Base-by-base conservation (phyloP, 1,140 invertebrate genomes). In the Procambarus virginalis region DNA sequence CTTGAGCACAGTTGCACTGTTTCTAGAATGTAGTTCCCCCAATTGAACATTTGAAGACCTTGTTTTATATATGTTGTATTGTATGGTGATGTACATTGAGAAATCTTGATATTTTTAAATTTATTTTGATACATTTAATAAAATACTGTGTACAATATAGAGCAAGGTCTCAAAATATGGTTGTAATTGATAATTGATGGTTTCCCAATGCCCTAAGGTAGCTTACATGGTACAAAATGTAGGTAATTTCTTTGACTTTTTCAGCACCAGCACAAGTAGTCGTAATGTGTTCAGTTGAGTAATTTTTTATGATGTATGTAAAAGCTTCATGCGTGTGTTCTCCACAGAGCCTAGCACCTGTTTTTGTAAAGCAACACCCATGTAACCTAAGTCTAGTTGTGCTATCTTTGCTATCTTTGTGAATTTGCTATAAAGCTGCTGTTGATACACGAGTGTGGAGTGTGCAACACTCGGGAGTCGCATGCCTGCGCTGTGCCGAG, bases 21-120 rank as follows among this genome's bases (percentile, higher is more conserved):
- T 55, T 55, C 48, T 80, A 80, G 78, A 80, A 55, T 80, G 48
- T 80, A 51, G 55, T 51, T 80, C n/a, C 78, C 49, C 78, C 49
- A 55, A 58, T 55, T 80, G n/a, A 73, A 10, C 22, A 73, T 34
- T 34, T 73, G 6, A 34, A 73, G n/a, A n/a, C 68, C 68, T 34
- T 73, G n/a, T 73, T 79, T 58, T 80, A n/a, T 55, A 22, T 55
- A 2, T 64, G 12, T 64, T 64, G 14, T 10, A 5, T 17, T 20
- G 12, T 73, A 73, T 73, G 68, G 64, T 34, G 10, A 45, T 5
- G n/a, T 73, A 73, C 68, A 20, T 5, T 34, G 22, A 73, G 1
- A 4, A 34, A 34, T 22, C 5, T 73, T 34, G n/a, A 9, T 34
- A 34, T 34, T 73, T 4, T 22, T 8, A 8, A 2, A 20, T 17